Evolutionary conservation across 2,888 invertebrate genomes (phyloP).

Genomic region (Dolomedes plantarius): DNA sequence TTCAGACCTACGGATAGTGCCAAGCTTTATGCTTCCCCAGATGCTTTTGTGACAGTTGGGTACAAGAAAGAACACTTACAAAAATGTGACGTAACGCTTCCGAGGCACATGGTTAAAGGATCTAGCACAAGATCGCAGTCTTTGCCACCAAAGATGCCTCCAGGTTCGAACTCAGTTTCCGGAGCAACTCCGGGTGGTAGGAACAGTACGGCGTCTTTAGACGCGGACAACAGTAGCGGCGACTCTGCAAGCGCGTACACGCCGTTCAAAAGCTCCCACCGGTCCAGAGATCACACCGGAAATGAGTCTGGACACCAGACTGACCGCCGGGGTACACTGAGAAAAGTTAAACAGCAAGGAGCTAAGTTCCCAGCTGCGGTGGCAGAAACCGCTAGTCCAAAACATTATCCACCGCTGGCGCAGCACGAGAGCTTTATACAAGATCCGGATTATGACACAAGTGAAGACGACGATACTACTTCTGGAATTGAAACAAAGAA

Average conservation of each 20-base stretch:
- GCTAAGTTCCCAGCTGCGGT: slow-evolving; percentile 40
- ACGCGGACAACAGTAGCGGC: slow-evolving; percentile 52
- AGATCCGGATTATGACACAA: slow-evolving; percentile 92
- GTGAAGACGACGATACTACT: slow-evolving; percentile 82
- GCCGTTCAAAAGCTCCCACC: slow-evolving; percentile 55
- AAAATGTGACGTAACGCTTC: slow-evolving; percentile 77
- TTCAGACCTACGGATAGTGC: slow-evolving; percentile 91
- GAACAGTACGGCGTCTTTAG: slow-evolving; percentile 48
- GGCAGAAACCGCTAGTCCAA: slow-evolving; percentile 60
- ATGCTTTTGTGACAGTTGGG: slow-evolving; percentile 57
- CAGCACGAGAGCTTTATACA: slow-evolving; percentile 84
- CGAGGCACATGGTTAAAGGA: slow-evolving; percentile 37
- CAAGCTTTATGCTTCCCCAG: slow-evolving; percentile 87
- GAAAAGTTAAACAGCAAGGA: slow-evolving; percentile 53
- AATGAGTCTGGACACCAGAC: slow-evolving; percentile 30
- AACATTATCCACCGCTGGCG: slow-evolving; percentile 53
- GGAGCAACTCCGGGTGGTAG: slow-evolving; percentile 37
- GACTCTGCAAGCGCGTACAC: slow-evolving; percentile 51
- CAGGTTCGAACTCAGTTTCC: slow-evolving; percentile 19
- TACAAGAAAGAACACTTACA: slow-evolving; percentile 76
- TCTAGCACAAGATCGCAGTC: slow-evolving; percentile 47
- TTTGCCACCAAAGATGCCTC: slow-evolving; percentile 59
- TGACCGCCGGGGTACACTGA: slow-evolving; percentile 60
- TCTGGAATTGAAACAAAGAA: slow-evolving; percentile 28
- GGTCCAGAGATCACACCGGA: slow-evolving; percentile 52